A percentile compares a stretch with the other conserved stretches of the same genome.
Evolutionary conservation across 2,888 invertebrate genomes (phyloP).

Genomic region (Eretmocerus hayati): DNA sequence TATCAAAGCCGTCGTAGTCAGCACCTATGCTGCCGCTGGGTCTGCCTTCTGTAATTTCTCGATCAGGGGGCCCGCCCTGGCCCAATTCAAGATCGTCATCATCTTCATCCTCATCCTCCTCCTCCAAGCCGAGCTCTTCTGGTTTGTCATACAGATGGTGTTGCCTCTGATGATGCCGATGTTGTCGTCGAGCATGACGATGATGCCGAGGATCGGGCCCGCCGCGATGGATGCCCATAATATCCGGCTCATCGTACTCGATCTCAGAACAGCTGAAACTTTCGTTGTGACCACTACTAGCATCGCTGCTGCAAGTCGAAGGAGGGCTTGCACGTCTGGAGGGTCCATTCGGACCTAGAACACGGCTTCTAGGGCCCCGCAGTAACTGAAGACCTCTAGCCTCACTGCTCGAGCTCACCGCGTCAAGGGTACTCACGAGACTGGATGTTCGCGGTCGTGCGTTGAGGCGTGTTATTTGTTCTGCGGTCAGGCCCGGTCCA

Average conservation of each 20-base stretch:
- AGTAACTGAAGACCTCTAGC: conserved; percentile 64
- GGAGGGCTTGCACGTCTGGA: conserved; percentile 68
- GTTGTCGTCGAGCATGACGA: too few relatives aligned
- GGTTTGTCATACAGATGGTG: too few relatives aligned
- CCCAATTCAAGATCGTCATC: conserved; percentile 45
- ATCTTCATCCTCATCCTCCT: conserved; percentile 47
- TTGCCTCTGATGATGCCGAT: too few relatives aligned
- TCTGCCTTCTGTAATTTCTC: too few relatives aligned
- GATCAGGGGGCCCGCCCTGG: conserved; percentile 46
- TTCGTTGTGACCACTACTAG: too few relatives aligned
- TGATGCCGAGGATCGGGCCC: too few relatives aligned
- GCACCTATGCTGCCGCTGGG: conserved; percentile 65
- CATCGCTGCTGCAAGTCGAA: conserved; percentile 84
- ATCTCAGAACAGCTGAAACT: conserved; percentile 98
- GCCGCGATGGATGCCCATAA: too few relatives aligned
- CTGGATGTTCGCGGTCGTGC: conserved; percentile 82
- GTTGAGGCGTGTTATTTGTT: conserved; percentile 87
- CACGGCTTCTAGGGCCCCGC: conserved; percentile 55
- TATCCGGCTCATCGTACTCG: conserved; percentile 87
- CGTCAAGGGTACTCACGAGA: conserved; percentile 85
- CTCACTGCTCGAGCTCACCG: conserved; percentile 85
- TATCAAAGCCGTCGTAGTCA: conserved; percentile 86
- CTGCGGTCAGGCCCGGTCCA: conserved; percentile 87
- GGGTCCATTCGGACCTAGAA: conserved; percentile 67
- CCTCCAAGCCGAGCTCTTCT: conserved; percentile 56